Evolutionary conservation across 2,888 invertebrate genomes (phyloP).

Genomic region (Cantharis flavilabris): DNA sequence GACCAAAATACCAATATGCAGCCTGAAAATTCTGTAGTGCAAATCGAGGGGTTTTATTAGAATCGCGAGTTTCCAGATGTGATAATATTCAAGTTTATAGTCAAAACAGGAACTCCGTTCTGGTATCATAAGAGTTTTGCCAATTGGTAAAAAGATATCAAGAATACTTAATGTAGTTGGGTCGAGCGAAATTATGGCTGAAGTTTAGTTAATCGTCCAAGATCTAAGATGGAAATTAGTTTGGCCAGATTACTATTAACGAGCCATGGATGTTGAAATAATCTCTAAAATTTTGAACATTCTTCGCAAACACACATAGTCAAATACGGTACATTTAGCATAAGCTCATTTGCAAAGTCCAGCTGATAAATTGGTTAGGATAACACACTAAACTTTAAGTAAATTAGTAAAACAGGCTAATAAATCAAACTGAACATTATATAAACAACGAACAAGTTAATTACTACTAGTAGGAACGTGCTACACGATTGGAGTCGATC

Average conservation of each 20-base stretch:
- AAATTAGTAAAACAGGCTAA: constrained; percentile 27
- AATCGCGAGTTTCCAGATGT: too few species aligned
- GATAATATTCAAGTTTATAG: too few species aligned
- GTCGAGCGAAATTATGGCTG: neutral
- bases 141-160: too few species aligned
- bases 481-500: constrained; percentile 18
- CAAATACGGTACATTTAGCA: constrained; percentile 11
- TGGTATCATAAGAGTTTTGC: too few species aligned
- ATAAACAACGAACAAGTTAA: constrained; percentile 30
- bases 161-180: neutral
- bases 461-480: constrained; percentile 18
- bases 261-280: neutral
- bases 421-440: constrained; percentile 29
- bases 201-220: neutral
- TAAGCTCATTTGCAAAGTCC: constrained; percentile 27
- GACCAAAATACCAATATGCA: too few species aligned
- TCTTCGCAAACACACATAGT: neutral
- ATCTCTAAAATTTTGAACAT: neutral
- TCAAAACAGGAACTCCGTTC: too few species aligned
- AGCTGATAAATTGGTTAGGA: constrained; percentile 23
- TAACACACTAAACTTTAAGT: constrained; percentile 28
- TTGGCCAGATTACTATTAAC: neutral
- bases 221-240: neutral
- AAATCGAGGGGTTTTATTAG: too few species aligned
- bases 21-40: too few species aligned